These are phyloP conservation scores for Pelobates cultripes DNA, from an alignment of 2,797 vertebrate genomes.

Conservation along the genomic window DNA sequence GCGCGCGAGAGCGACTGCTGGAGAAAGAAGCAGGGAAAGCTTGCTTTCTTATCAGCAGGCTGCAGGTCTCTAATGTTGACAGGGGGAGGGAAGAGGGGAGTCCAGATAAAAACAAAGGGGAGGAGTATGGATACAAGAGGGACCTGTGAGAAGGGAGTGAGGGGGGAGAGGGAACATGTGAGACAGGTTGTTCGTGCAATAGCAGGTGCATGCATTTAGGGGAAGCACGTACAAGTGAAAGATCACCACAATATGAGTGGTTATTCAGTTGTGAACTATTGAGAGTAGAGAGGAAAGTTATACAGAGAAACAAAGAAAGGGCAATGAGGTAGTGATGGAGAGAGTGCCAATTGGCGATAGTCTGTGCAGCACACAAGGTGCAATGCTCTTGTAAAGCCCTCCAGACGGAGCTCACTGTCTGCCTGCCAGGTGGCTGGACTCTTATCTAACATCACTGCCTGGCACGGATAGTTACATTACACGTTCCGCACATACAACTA, in stretches of 20 bases:
- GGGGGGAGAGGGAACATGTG: slow-evolving; percentile 31
- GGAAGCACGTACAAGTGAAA: no score
- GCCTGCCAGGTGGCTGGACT: slow-evolving; percentile 20
- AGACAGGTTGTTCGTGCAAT: neutral
- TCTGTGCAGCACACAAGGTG: neutral
- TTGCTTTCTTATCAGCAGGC: slow-evolving; percentile 40
- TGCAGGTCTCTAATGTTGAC: slow-evolving; percentile 36
- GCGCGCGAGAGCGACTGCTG: slow-evolving; percentile 3
- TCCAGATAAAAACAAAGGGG: slow-evolving; percentile 41
- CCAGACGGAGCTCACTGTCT: slow-evolving; percentile 3
- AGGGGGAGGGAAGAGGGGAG: slow-evolving; percentile 38
- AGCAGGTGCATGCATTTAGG: neutral
- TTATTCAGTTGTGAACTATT: no score
- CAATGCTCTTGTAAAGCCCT: neutral
- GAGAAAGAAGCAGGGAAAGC: slow-evolving; percentile 5
- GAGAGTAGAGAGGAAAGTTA: neutral
- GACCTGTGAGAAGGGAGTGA: neutral
- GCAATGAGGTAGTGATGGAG: neutral
- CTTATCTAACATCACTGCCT: slow-evolving; percentile 29
- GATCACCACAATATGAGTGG: no score
- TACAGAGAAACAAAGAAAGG: neutral
- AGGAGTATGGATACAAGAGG: slow-evolving; percentile 16
- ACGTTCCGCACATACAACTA: neutral
- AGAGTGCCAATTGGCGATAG: neutral
- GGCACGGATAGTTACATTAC: slow-evolving; percentile 2